Percentiles rank a stretch among this genome's conserved stretches.
phyloP scores from a whole-genome alignment of 1,140 invertebrate genomes.

The Adoxophyes honmai region DNA sequence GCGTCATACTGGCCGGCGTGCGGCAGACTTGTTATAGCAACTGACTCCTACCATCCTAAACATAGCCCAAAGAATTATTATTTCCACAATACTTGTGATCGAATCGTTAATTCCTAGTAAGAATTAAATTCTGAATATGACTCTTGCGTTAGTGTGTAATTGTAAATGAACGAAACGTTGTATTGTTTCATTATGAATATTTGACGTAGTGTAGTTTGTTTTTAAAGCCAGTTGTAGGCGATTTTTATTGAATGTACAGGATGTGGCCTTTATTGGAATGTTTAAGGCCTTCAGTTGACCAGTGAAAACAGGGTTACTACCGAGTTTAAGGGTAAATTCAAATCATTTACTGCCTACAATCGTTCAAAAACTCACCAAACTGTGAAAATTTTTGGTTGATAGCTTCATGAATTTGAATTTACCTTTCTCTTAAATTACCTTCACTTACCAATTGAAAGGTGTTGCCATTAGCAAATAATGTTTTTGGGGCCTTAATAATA shows the following conservation, averaged over 20 bases:
- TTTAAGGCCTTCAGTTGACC: no score
- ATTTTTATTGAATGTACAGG: not conserved
- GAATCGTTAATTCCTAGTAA: slow-evolving; percentile 18
- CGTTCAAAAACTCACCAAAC: no score
- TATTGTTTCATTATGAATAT: not conserved
- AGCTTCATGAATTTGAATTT: no score
- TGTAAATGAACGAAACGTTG: slow-evolving; percentile 9
- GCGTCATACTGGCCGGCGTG: slow-evolving; percentile 90
- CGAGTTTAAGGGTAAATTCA: no score
- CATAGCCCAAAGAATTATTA: slow-evolving; percentile 59
- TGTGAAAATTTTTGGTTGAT: no score
- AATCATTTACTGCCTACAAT: no score
- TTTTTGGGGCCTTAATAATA: no score
- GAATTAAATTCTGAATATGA: slow-evolving; percentile 15
- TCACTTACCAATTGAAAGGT: no score
- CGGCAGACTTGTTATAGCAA: slow-evolving; percentile 92
- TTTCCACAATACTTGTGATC: slow-evolving; percentile 25
- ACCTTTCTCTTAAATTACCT: no score
- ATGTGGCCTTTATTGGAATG: no score
- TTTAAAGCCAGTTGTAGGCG: slow-evolving; percentile 8
- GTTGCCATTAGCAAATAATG: no score
- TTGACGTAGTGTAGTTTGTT: not conserved
- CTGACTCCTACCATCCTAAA: slow-evolving; percentile 70
- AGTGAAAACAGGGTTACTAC: no score
- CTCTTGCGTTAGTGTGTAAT: slow-evolving; percentile 11